Evolutionary conservation across 2,113 vertebrate genomes (phyloP), one percentile per base, ranked within the genome.

Genomic region (Actenoides hombroni): DNA sequence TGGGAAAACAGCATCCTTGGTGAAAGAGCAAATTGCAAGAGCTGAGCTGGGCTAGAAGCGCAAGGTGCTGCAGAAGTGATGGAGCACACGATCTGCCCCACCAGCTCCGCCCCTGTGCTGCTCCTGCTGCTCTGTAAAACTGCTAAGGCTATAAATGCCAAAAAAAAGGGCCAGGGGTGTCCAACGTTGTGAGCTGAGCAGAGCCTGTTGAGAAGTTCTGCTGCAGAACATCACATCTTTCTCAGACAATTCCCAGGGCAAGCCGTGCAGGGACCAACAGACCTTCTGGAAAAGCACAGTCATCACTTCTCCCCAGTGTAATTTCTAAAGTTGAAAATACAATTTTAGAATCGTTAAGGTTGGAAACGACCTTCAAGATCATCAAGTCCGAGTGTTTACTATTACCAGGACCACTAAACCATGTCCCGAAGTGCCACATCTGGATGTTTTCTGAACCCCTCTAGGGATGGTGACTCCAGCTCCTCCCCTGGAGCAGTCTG

Each of bases 121-220:
- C 60, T 63, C 39, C 5, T 4, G 33, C 23, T 81, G 33, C 17
- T 79, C 26, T 25, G 64, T 46, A 63, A 77, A 83, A 63, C 44
- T 12, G 35, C 42, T 7, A 18, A 64, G 39, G 39, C 11, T 28
- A 54, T n/a, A 73, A 18, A 88, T 18, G 44, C 40, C 26, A 16
- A 20, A 2, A 64, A 86, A 89, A 59, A 40, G 12, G 21, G n/a
- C 23, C 28, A n/a, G 28, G 61, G 23, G 13, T 75, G 35, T 37
- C 65, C 63, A 73, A n/a, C 0, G 0, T 9, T 20, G 19, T 20
- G 31, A 79, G 24, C 53, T 35, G 29, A 80, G 56, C 5, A 9
- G 37, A 78, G 20, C 14, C 65, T 59, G 39, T 14, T 67, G 40
- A 70, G 48, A 82, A 84, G 33, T 67, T 37, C 61, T 46, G 48